These are phyloP conservation scores for Hylomyscus alleni DNA, from an alignment of 2,797 vertebrate species.

Conservation along the genomic window DNA sequence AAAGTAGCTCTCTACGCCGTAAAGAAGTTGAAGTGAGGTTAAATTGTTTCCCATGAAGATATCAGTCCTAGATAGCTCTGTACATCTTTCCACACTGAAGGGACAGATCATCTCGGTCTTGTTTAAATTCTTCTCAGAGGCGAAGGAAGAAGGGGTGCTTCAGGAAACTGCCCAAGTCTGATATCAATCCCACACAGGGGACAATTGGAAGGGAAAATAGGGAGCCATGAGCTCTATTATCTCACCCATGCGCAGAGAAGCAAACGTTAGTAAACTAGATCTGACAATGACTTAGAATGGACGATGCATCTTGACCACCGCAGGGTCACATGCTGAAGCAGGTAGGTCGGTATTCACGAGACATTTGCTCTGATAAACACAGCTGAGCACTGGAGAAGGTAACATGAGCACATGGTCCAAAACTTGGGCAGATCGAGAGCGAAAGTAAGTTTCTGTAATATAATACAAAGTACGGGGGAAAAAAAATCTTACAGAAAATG, in stretches of 20 bases:
- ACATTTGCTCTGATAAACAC: background rate
- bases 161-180: background rate
- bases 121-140: constrained; percentile 16
- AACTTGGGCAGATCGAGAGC: background rate
- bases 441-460: background rate
- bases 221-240: background rate
- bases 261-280: constrained; percentile 36
- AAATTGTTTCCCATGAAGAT: background rate
- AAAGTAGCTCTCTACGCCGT: background rate
- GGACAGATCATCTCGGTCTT: background rate
- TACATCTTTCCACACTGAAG: constrained; percentile 40
- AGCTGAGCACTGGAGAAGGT: constrained; percentile 34
- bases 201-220: background rate
- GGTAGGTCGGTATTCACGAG: constrained; percentile 17
- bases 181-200: background rate
- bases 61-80: background rate
- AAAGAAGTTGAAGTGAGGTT: background rate
- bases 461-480: background rate
- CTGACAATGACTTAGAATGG: constrained; percentile 38
- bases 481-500: background rate
- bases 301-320: background rate
- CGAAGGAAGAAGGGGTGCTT: background rate
- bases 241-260: background rate
- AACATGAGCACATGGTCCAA: background rate
- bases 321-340: background rate